Base-by-base conservation (phyloP, 2,888 invertebrate genomes). In the Polietes domitor region DNA sequence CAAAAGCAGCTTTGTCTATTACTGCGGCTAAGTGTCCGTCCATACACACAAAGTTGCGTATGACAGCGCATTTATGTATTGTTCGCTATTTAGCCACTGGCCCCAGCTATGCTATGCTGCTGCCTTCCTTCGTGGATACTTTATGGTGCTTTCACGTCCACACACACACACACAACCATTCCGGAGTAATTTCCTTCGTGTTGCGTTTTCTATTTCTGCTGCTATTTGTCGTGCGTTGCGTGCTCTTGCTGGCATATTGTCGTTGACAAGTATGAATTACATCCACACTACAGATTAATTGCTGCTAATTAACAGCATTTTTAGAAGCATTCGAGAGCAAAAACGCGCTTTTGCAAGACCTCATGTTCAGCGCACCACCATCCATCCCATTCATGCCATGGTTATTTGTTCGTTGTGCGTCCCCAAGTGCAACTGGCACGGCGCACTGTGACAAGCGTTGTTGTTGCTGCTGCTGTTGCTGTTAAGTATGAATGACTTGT, bases 251-350 rank as follows among this genome's bases (percentile, higher is more conserved):
- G 32, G 58, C 47, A 74, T 72, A 74, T 80, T 83, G 83, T 71
- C 75, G 83, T 63, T 80, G 77, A 80, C 83, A 80, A 80, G 79
- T 82, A 85, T 81, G 86, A 86, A 86, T 86, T 86, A 85, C 85
- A 86, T 80, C 85, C 80, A 86, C 77, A 78, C 80, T 78, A 77
- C 80, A 85, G 85, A 87, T 87, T 87, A 87, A 87, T 87, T 87
- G 87, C 85, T 83, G 86, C 86, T 87, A 87, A 87, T 87, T 87
- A 86, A 85, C 83, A 85, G 85, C 80, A 85, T 86, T 83, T 84
- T 83, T 77, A 83, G 79, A 72, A 83, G 75, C 76, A 72, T 58
- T 58, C 26, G 24, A 58, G 26, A 58, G 15, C 10, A 53, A 53
- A 24, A 21, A 28, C 17, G 50, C 58, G 61, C 75, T 37, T 28